Evolutionary conservation across 2,888 invertebrate genomes (phyloP), one percentile per base, ranked within the genome.

Genomic region (Eupeodes luniger): DNA sequence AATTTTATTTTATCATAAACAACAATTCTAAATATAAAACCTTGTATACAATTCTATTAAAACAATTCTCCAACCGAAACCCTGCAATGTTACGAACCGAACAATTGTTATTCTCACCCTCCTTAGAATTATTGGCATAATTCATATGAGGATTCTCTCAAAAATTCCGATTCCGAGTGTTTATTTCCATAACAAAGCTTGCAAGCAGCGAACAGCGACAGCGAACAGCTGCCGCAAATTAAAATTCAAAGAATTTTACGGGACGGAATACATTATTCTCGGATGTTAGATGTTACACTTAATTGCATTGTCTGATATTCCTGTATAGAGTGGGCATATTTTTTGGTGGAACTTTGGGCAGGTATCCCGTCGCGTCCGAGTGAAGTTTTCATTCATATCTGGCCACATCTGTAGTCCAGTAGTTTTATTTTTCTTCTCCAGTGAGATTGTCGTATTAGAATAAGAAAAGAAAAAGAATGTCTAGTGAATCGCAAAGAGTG

Each of bases 101-200:
- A 75, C 66, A 77, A 85, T 85, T 75, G 81, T 81, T 77, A 78
- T 81, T 53, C 80, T 85, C 69, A 85, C 74, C 72, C 64, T 81
- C 72, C 64, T 81, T 78, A 85, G 69, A 78, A 67, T 88, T 88
- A 67, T 88, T 88, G 85, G 77, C 77, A 88, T 88, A 85, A 85
- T 88, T 81, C 78, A 55, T 19, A 64, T 64, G 88, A 88, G 81
- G 81, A 85, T 81, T 85, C 59, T 88, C 61, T 16, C 14, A 27
- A 27, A 27, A 27, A 27, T 27, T 27, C 27, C 27, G 27, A 27
- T 66, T 64, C 16, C 14, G 66, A 53, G 67, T 85, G 81, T 88
- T 85, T 88, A 88, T 88, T 88, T 85, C 88, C 85, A 88, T 88
- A 85, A 88, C 85, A 88, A 88, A 88, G 81, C 87, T 84, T 80